Base-by-base conservation (phyloP, 2,888 invertebrate species). In the Acanthopleura granulata region DNA sequence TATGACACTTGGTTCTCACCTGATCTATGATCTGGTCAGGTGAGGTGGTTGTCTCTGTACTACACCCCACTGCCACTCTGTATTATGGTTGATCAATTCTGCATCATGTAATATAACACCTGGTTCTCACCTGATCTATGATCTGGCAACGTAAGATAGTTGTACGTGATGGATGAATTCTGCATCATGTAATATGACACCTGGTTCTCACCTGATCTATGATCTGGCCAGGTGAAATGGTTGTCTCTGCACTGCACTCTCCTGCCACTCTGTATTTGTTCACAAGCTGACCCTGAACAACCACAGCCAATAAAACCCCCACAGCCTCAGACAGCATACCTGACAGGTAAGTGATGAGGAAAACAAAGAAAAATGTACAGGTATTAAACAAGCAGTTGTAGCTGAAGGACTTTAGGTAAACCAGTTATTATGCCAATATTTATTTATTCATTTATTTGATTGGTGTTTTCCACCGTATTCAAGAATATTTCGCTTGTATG, bases 261-360 rank as follows among this genome's bases (percentile, higher is more conserved):
- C 83, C 82, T 18, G 80, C 79, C 72, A 76, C 81, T 61, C 84
- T 75, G 74, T 81, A 81, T 57, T 79, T 78, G 72, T 82, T 79
- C n/a, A 87, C 83, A 71, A 87, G 77, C 72, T 82, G 79, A 9
- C 87, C 88, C 73, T 87, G 87, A 22, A 88, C 81, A 11, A 85
- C 77, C 16, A 86, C 85, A 22, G 85, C 86, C 4, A 84, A 18
- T 25, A 88, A 74, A 51, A 88, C 85, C 40, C 88, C 88, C 0
- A 83, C 50, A 11, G 86, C 85, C 77, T 88, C 88, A 51, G 83
- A 85, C 0, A 82, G 82, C 87, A 88, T 88, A 76, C 88, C 88
- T 88, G 72, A 11, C 57, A 57, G 40, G 40, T 40, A 57, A n/a
- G 12, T 57, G 57, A 12, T 9, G 3, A 57, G 1, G 22, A 12